Base-by-base conservation (phyloP, 2,888 invertebrate genomes). In the Cactoblastis cactorum region DNA sequence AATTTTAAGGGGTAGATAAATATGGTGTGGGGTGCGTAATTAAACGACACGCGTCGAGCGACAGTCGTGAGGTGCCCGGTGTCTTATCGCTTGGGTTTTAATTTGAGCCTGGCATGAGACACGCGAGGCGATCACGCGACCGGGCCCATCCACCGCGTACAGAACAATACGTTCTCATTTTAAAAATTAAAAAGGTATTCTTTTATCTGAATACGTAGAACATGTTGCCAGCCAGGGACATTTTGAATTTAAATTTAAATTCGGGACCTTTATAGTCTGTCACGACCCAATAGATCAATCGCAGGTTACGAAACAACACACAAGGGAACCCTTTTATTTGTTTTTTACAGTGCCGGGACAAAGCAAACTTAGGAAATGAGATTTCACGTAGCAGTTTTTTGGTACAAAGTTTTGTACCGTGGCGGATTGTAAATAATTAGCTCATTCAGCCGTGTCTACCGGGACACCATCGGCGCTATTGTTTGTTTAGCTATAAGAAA, bases 361-460 rank as follows among this genome's bases (percentile, higher is more conserved):
- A 85, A 78, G 78, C 70, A 64, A 77, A 80, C 71, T 78, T 79
- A 78, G 87, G 88, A 88, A 87, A 88, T 84, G 83, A 78, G 80
- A 88, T 87, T 88, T 86, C 83, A 88, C 84, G 87, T 84, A 74
- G 74, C 75, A 75, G 74, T 85, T 85, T 88, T 87, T 88, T 77
- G 67, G 70, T 67, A 71, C 65, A 72, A 72, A 71, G 64, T 70
- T 62, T 69, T 67, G 71, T 77, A 73, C 83, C 88, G 86, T 89
- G 83, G 74, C 88, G 77, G 77, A 89, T 88, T 76, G 85, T 84
- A 86, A 86, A 88, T 89, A 88, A 89, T 88, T 87, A 88, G 79
- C 76, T 77, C 77, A 80, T 80, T 83, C 77, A 79, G 72, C 71
- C 79, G 77, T 77, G 74, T 80, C 83, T 79, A 75, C 77, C 77